Percentiles rank a stretch among this genome's conserved stretches.
These are phyloP conservation scores for Globodera ellingtonae DNA, from an alignment of 1,140 invertebrate genomes.

Conservation along the genomic window DNA sequence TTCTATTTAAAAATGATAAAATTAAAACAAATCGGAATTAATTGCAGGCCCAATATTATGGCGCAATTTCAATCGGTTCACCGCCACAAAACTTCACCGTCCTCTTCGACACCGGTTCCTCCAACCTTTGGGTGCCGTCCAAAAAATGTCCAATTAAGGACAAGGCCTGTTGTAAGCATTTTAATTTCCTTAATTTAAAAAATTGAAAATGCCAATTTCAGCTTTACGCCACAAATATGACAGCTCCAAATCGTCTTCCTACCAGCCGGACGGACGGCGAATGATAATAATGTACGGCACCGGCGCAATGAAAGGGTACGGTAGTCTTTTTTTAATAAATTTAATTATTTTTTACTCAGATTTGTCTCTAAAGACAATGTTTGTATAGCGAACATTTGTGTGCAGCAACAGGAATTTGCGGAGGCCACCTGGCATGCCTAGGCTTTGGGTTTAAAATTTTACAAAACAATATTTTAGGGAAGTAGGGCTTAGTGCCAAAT, in stretches of 20 bases:
- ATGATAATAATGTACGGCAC: constrained; percentile 93
- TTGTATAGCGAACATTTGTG: constrained; percentile 58
- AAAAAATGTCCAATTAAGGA: constrained; percentile 88
- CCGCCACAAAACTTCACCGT: constrained; percentile 91
- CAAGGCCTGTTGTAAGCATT: constrained; percentile 83
- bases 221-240: constrained; percentile 94
- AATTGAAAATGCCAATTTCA: constrained; percentile 67
- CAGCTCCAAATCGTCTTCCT: constrained; percentile 79
- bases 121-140: too few species aligned
- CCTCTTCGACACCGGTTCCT: constrained; percentile 37
- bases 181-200: neutral
- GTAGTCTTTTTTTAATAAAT: neutral
- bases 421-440: constrained; percentile 77
- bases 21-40: neutral
- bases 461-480: constrained; percentile 69
- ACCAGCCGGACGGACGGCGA: constrained; percentile 82
- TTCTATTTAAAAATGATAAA: neutral
- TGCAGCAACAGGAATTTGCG: constrained; percentile 82
- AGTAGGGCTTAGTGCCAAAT: constrained; percentile 82
- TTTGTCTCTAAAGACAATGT: constrained; percentile 38
- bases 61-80: constrained; percentile 84
- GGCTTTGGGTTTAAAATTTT: too few species aligned
- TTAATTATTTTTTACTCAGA: neutral
- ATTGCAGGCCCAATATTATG: constrained; percentile 92
- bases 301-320: constrained; percentile 88